Percentiles rank a stretch among this genome's conserved stretches.
Conservation (phyloP, 2,888 invertebrate genomes). For the Zygogramma bicolorata region DNA sequence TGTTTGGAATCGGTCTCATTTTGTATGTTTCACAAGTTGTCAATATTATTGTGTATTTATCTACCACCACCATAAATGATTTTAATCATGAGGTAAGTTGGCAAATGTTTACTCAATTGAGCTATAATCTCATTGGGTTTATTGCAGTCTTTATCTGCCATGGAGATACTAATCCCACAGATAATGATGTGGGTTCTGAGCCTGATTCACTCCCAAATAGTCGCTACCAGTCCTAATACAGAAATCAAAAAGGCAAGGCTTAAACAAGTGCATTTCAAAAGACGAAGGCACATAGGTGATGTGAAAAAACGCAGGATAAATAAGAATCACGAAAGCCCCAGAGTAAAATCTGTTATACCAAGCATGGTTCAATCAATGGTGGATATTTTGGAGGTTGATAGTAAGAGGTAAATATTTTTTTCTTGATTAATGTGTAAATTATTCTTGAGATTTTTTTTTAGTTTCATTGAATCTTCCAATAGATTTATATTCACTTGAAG, state of each 20-base stretch:
- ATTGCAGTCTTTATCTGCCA: constrained; percentile 71
- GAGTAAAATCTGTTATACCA: constrained; percentile 7
- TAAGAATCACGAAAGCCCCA: background rate
- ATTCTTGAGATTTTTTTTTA: no score
- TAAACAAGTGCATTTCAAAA: constrained; percentile 49
- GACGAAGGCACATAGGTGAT: constrained; percentile 12
- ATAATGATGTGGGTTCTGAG: constrained; percentile 81
- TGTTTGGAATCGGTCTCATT: constrained; percentile 80
- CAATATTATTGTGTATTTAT: constrained; percentile 67
- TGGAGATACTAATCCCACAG: constrained; percentile 80
- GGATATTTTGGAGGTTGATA: background rate
- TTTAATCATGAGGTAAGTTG: constrained; percentile 51
- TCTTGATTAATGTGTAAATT: no score
- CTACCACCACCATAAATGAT: constrained; percentile 16
- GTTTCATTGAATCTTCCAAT: background rate
- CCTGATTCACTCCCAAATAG: constrained; percentile 85
- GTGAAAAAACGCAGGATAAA: constrained; percentile 25
- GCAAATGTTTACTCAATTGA: background rate
- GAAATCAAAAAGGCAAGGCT: constrained; percentile 50
- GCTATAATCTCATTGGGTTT: background rate
- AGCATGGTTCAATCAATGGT: background rate
- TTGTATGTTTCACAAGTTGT: constrained; percentile 82
- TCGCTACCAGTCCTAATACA: constrained; percentile 72
- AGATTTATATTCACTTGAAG: no score
- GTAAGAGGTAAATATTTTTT: constrained; percentile 15